Evolutionary conservation across 2,888 invertebrate genomes (phyloP).

Genomic region (Drosophila histrio): DNA sequence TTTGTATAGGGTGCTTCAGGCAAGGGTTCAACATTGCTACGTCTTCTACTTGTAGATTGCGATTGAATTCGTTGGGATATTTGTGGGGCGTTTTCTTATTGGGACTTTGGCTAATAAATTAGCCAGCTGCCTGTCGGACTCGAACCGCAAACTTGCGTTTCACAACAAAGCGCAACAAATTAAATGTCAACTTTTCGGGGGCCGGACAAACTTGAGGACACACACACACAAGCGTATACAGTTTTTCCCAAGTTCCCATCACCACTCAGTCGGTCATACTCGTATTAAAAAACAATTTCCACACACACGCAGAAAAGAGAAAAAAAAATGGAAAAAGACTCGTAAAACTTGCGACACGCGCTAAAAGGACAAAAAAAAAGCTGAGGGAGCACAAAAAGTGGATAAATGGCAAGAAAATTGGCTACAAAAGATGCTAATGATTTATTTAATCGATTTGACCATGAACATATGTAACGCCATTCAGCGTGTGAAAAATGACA

Average conservation of each 20-base stretch:
- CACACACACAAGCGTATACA: slow-evolving; percentile 33
- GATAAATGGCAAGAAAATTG: slow-evolving; percentile 76
- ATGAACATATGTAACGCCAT: slow-evolving; percentile 81
- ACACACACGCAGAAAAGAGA: slow-evolving; percentile 52
- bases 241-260: slow-evolving; percentile 17
- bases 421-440: slow-evolving; percentile 84
- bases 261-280: slow-evolving; percentile 38
- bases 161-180: slow-evolving; percentile 68
- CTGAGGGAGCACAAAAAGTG: not conserved
- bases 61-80: slow-evolving; percentile 26
- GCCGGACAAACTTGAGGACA: slow-evolving; percentile 6
- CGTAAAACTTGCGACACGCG: slow-evolving; percentile 69
- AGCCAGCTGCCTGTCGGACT: slow-evolving; percentile 28
- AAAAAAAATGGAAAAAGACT: slow-evolving; percentile 37
- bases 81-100: slow-evolving; percentile 34
- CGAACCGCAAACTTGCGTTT: slow-evolving; percentile 36
- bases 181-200: slow-evolving; percentile 61
- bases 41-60: slow-evolving; percentile 6
- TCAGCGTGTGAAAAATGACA: slow-evolving; percentile 74
- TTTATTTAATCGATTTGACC: slow-evolving; percentile 84
- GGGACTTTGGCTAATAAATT: slow-evolving; percentile 55
- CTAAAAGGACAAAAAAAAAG: slow-evolving; percentile 30
- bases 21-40: slow-evolving; percentile 1
- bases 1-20: slow-evolving; percentile 1
- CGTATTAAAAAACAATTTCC: slow-evolving; percentile 82